Base-by-base conservation (phyloP, 2,888 invertebrate species). In the Anoplius nigerrimus region DNA sequence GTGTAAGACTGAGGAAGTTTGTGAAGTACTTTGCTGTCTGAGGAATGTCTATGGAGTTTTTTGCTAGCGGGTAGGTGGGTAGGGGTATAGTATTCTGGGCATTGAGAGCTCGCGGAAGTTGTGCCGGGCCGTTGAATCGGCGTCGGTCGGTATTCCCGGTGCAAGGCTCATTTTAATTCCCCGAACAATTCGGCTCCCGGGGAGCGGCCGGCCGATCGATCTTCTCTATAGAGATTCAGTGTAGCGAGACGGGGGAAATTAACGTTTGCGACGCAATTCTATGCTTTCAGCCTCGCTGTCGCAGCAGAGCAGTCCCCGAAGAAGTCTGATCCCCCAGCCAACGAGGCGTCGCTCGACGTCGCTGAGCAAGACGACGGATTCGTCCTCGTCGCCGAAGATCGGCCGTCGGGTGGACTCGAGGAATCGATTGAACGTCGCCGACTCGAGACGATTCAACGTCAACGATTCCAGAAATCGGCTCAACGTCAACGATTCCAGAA, bases 231-330 rank as follows among this genome's bases (percentile, higher is more conserved):
- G 34, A 34, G 11, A 11, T 34, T 1, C 34, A 6, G 6, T 34
- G 11, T 34, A 8, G 34, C 11, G 34, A 13, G 11, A 34, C 34
- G 11, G 6, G 34, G 11, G 34, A 34, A 34, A 34, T 34, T 4
- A 24, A 4, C 6, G 11, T 11, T 6, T 34, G 11, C 34, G 34
- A 11, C 34, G 34, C 34, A 34, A 34, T 57, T 18, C 8, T 62
- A 6, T 52, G 21, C 21, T 66, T 75, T 21, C 71, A 88, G 88
- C 80, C 55, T 86, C 87, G 63, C 78, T 83, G 13, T 88, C 88
- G 34, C 87, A 87, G 51, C 87, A 87, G 52, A 85, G 74, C 68
- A 89, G 88, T 52, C 88, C 88, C 3, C 84, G 83, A n/a, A 86
- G 85, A 16, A 86, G 88, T 54, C 67, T 86, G 45, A 89, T 88